Base-by-base conservation (phyloP, 2,113 vertebrate species). In the Orcinus orca region DNA sequence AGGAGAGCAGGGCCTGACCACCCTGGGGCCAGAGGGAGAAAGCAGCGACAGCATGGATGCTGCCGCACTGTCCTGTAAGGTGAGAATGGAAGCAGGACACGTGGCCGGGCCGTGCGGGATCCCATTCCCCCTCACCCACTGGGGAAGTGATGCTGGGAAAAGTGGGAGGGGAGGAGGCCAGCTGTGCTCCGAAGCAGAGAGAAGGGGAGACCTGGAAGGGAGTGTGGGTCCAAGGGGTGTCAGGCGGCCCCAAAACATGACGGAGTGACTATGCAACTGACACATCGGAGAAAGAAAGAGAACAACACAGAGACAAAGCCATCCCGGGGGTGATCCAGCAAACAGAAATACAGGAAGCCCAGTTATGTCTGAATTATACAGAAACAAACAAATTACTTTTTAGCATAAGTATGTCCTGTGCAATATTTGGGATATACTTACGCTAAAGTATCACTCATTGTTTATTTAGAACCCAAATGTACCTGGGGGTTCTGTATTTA, bases 1-100 rank as follows among this genome's bases (percentile, higher is more conserved):
- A 3, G 71, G 13, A 23, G 20, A 7, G 17, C 17, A 15, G 33
- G 41, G 36, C 18, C 60, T 2, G 71, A 20, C 55, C 2, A 1
- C 10, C 26, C 3, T 1, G 65, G 21, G 73, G 33, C 21, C 6
- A 0, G 3, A 3, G 12, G 23, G 47, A 6, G 50, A 60, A 47
- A 21, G 17, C n/a, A 2, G 50, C 18, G 0, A 8, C 38, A 21
- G 20, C 4, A 0, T 1, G 3, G 3, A 13, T 0, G 1, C 8
- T 4, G n/a, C 26, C 1, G 12, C 25, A 14, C 21, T 5, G 21
- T 5, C 13, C 20, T 1, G 21, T 33, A 11, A 17, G 5, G 60
- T 25, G 47, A 55, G 18, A 3, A 17, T 44, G 14, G 13, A 58
- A 15, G n/a, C n/a, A 15, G 18, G 82, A 10, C 47, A 1, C 0